These are phyloP conservation scores for Vulpes ferrilata DNA, from an alignment of 2,113 vertebrate genomes.

Conservation along the genomic window DNA sequence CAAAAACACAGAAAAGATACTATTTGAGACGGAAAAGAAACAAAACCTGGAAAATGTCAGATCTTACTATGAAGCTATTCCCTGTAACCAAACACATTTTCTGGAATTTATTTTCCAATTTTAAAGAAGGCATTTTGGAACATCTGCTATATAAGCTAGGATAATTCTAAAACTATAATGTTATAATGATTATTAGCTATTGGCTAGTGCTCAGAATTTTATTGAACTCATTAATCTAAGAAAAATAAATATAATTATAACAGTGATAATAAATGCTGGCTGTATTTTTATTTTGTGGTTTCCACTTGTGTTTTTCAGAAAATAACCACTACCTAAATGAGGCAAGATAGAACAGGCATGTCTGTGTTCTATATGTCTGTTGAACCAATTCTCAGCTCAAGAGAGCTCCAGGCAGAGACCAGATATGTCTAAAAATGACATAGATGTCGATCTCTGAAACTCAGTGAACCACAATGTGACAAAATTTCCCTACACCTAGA, in stretches of 20 bases:
- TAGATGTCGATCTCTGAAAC: conserved; percentile 68
- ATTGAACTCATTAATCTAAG: conserved; percentile 84
- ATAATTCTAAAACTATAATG: conserved; percentile 67
- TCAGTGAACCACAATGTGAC: conserved; percentile 76
- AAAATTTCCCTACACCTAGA: conserved; percentile 67
- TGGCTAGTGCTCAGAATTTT: conserved; percentile 78
- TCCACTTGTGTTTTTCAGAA: conserved; percentile 47
- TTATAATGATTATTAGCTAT: conserved; percentile 79
- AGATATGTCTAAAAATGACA: conserved; percentile 70
- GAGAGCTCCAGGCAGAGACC: conserved; percentile 57
- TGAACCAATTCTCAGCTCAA: conserved; percentile 12
- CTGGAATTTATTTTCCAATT: conserved; percentile 69
- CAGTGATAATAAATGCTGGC: conserved; percentile 66
- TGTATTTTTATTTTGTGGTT: conserved; percentile 59
- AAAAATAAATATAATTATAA: conserved; percentile 80
- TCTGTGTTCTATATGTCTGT: background rate
- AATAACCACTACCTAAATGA: background rate
- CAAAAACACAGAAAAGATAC: background rate
- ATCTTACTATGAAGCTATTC: background rate
- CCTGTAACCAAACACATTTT: conserved; percentile 6
- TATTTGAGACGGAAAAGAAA: background rate
- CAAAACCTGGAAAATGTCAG: conserved; percentile 29
- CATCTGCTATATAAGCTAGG: conserved; percentile 66
- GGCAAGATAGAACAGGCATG: background rate
- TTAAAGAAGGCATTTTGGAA: conserved; percentile 72